These are phyloP conservation scores for Atopsyche davidsoni DNA, from an alignment of 1,140 invertebrate species.

Conservation along the genomic window DNA sequence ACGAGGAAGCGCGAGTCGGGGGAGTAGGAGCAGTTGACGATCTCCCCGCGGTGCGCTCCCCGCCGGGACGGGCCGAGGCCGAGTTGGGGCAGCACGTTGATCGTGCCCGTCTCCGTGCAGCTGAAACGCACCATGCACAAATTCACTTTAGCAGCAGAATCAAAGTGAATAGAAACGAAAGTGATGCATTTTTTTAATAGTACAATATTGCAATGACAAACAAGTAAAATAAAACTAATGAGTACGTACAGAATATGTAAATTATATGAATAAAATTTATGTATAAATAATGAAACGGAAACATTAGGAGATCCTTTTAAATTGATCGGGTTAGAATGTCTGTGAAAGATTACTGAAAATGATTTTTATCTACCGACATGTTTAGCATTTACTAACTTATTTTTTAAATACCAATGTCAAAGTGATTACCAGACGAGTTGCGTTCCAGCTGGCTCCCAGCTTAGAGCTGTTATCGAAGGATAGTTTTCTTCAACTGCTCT, in stretches of 20 bases:
- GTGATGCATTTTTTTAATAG: too few relatives aligned
- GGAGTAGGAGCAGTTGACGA: conserved; percentile 14
- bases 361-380: too few relatives aligned
- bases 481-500: neutral
- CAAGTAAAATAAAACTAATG: too few relatives aligned
- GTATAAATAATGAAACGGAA: too few relatives aligned
- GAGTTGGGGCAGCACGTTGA: neutral
- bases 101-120: neutral
- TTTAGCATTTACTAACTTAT: too few relatives aligned
- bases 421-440: conserved; percentile 22
- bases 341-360: too few relatives aligned
- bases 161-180: neutral
- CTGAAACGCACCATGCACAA: neutral
- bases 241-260: too few relatives aligned
- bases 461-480: conserved; percentile 16
- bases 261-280: too few relatives aligned
- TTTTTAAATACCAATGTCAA: too few relatives aligned
- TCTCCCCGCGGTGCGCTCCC: conserved; percentile 13
- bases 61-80: neutral
- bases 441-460: conserved; percentile 11
- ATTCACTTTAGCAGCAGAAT: neutral
- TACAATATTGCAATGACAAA: too few relatives aligned
- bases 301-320: too few relatives aligned
- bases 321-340: too few relatives aligned
- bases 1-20: conserved; percentile 21